A percentile compares a stretch with the other conserved stretches of the same genome.
phyloP scores from a whole-genome alignment of 2,113 vertebrate genomes.

The Eptesicus fuscus region DNA sequence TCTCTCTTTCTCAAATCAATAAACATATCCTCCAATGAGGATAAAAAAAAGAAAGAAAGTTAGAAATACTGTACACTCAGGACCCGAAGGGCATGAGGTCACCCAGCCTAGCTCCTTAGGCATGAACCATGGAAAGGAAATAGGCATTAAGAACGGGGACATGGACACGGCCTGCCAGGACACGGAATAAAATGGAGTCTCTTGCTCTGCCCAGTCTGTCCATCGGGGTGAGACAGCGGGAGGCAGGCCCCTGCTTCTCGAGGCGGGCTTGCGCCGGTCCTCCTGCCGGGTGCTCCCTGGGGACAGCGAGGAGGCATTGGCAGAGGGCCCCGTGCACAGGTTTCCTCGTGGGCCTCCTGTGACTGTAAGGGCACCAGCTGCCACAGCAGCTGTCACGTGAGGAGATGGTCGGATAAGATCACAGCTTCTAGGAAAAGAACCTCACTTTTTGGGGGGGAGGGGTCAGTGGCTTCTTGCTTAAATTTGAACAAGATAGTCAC shows the following conservation, averaged over 20 bases:
- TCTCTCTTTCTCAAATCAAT: neutral
- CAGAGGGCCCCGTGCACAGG: neutral
- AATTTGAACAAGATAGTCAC: conserved; percentile 18
- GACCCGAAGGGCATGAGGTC: neutral
- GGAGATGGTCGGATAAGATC: conserved; percentile 73
- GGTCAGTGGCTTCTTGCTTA: conserved; percentile 9
- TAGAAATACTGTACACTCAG: neutral
- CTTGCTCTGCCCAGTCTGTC: neutral
- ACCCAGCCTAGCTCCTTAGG: neutral
- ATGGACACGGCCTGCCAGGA: neutral
- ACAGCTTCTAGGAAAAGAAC: conserved; percentile 67
- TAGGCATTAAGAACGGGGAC: neutral
- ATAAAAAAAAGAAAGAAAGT: neutral
- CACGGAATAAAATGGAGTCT: neutral
- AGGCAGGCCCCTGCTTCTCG: neutral
- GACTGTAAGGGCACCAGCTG: conserved; percentile 63
- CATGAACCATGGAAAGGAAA: neutral
- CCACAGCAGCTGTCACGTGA: conserved; percentile 71
- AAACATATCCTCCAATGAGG: neutral
- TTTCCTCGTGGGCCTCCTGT: conserved; percentile 76
- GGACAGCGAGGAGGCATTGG: neutral
- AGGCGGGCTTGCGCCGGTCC: neutral
- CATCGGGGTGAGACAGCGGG: neutral
- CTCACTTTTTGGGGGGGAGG: neutral
- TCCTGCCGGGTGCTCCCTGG: neutral